Base-by-base conservation (phyloP, 1,140 invertebrate species). In the Drosophila varians region DNA sequence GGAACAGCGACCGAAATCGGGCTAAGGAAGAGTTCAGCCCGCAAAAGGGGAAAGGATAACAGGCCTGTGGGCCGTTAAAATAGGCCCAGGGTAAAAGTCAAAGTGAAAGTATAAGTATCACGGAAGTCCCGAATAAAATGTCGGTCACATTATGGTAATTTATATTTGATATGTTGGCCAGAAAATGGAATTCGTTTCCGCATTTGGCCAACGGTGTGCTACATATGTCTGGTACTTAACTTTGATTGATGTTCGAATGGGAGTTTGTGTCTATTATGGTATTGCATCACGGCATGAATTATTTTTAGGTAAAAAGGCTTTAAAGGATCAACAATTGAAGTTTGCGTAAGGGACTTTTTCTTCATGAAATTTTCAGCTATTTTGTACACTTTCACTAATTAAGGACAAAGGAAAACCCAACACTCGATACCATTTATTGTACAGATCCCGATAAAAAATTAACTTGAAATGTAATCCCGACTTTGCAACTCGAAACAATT, bases 51-150 rank as follows among this genome's bases (percentile, higher is more conserved):
- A 42, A 16, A 34, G 43, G 48, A 66, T 54, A 73, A 69, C 64
- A 58, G 60, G 36, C 2, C 2, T 6, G 12, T 1, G n/a, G 48
- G 55, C 40, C 57, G 64, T 74, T 74, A 58, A 74, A 79, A 74
- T 61, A 52, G 26, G 48, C 21, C n/a, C 25, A 21, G 46, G 25
- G 47, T 16, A 54, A 55, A 48, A 61, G 46, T 52, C 70, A 80
- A 62, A 74, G 77, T 66, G 77, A 79, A 79, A 79, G 77, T 76
- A 70, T 79, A 79, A 79, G 77, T 76, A 70, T 79, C 43, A 58
- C 71, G 71, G 64, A 79, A 79, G 45, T 53, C 56, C 64, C 73
- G 45, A 80, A 71, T 68, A 68, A 66, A 68, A 68, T 68, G 61
- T 66, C 64, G 64, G 64, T 53, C 61, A 51, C 71, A 79, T 70